Evolutionary conservation across 1,140 invertebrate species (phyloP), one percentile per base, ranked within the genome.

Genomic region (Pogonomyrmex barbatus): DNA sequence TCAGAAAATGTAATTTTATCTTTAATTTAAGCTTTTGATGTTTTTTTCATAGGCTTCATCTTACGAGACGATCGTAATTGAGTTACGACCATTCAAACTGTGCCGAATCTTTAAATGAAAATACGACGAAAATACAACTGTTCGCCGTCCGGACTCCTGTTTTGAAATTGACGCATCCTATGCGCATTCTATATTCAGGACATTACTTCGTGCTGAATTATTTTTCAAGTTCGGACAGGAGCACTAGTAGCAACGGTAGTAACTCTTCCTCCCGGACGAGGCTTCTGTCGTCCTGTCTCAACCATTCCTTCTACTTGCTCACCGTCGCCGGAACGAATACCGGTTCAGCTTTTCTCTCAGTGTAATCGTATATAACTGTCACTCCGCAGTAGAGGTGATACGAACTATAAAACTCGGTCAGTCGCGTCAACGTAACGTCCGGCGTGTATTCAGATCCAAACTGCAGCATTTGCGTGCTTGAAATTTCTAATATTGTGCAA

Each of bases 211-310:
- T 79, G 63, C 76, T 90, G 86, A 90, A 90, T 90, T 90, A 90
- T 90, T 90, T 90, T 86, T 90, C 88, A 90, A 87, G 82, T 90
- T 90, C 71, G 89, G 89, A 85, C 89, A 87, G 67, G 56, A 67
- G 54, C 63, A 75, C 3, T 33, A 30, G 83, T 87, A 56, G 62
- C 45, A 78, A 67, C 84, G 63, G 83, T 87, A 79, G 85, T 91
- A 90, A 88, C 85, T 88, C 71, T 88, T 91, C 87, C 76, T 65
- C 87, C 76, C 71, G 82, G 70, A 70, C 62, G 63, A 63, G 70
- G 52, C 56, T 77, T 85, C 65, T 87, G 75, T 88, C 85, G 62
- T 81, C 58, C 87, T 75, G 70, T 50, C 63, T 85, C 88, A 77
- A 65, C 75, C 75, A 75, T 47, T 56, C 30, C 75, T 71, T 4